phyloP scores from a whole-genome alignment of 2,888 invertebrate species.

The Ditula angustiorana region DNA sequence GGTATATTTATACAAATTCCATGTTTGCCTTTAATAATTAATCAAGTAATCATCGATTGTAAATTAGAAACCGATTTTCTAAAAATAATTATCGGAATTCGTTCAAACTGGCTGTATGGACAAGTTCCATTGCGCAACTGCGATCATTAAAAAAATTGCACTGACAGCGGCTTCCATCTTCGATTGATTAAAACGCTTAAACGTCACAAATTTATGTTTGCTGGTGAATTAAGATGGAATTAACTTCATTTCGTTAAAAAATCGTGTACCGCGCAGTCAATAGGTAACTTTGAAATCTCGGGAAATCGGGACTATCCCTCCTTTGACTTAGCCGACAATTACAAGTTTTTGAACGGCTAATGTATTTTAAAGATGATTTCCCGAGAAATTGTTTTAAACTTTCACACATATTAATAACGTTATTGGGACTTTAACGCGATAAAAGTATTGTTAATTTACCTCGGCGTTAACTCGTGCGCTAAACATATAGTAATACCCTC shows the following conservation, averaged over 20 bases:
- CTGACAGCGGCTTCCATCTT: conserved; percentile 49
- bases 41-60: background rate
- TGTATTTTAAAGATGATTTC: too few species aligned
- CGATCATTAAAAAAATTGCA: conserved; percentile 46
- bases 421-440: too few species aligned
- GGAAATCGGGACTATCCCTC: too few species aligned
- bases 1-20: background rate
- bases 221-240: background rate
- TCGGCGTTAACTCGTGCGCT: too few species aligned
- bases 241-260: background rate
- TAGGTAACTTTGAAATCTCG: too few species aligned
- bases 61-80: conserved; percentile 23
- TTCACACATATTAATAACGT: too few species aligned
- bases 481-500: too few species aligned
- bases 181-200: conserved; percentile 30
- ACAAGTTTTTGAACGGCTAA: too few species aligned
- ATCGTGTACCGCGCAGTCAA: too few species aligned
- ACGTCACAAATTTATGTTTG: background rate
- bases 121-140: conserved; percentile 49
- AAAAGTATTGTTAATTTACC: too few species aligned
- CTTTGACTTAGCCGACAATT: too few species aligned
- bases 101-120: conserved; percentile 10
- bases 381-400: too few species aligned
- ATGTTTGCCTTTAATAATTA: background rate
- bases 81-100: background rate